These are phyloP conservation scores for Vultur gryphus DNA, from an alignment of 2,797 vertebrate species.

Conservation along the genomic window DNA sequence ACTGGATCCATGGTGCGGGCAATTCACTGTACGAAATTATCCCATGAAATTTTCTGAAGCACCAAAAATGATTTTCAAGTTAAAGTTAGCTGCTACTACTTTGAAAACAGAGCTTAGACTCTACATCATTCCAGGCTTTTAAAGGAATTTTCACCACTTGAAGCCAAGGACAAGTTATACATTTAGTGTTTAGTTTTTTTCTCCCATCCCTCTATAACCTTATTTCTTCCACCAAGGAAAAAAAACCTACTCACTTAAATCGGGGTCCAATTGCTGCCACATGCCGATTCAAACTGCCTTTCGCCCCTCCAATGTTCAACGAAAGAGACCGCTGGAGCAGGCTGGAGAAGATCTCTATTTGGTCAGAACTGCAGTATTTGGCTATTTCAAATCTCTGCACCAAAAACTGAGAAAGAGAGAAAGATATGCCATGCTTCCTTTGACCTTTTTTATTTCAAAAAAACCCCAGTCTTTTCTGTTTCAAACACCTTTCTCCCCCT, in stretches of 20 bases:
- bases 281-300: slow-evolving; percentile 89
- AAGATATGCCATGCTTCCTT: not conserved
- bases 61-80: not conserved
- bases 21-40: not conserved
- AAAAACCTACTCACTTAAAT: slow-evolving; percentile 83
- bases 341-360: slow-evolving; percentile 95
- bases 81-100: not conserved
- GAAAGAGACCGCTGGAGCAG: slow-evolving; percentile 92
- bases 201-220: not conserved
- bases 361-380: slow-evolving; percentile 96
- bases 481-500: not conserved
- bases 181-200: not conserved
- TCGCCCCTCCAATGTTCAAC: slow-evolving; percentile 86
- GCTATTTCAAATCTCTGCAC: slow-evolving; percentile 97
- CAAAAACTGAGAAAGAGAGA: slow-evolving; percentile 82
- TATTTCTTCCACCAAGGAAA: not conserved
- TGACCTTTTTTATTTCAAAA: not conserved
- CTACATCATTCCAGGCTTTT: not conserved
- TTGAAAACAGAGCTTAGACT: not conserved
- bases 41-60: not conserved
- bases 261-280: slow-evolving; percentile 94
- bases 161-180: not conserved
- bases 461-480: not conserved
- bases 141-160: not conserved
- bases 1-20: not conserved